These are phyloP conservation scores for Calameuta filiformis DNA, from an alignment of 2,888 invertebrate genomes.

Conservation along the genomic window DNA sequence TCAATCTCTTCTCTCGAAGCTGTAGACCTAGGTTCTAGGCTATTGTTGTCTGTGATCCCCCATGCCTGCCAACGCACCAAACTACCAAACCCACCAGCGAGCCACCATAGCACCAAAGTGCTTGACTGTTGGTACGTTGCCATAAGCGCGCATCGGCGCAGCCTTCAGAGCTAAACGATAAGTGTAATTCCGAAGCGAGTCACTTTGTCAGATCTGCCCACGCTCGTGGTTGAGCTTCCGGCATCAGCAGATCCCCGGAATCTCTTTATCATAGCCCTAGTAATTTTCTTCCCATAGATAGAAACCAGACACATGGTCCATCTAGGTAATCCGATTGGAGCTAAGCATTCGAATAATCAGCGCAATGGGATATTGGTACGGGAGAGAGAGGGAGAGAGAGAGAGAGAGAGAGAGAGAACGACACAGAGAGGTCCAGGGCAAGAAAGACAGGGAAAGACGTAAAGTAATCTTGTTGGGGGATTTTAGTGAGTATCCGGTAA, in stretches of 20 bases:
- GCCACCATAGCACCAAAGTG: too few relatives aligned
- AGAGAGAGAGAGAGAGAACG: too few relatives aligned
- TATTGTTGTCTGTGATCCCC: not conserved
- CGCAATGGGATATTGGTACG: too few relatives aligned
- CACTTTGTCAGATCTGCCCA: not conserved
- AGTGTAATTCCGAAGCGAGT: not conserved
- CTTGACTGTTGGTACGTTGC: too few relatives aligned
- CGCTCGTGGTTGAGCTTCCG: not conserved
- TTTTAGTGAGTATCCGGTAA: slow-evolving; percentile 2
- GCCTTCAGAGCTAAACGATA: not conserved
- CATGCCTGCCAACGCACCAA: not conserved
- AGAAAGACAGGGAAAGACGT: too few relatives aligned
- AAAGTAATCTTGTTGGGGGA: too few relatives aligned
- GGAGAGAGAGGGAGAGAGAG: too few relatives aligned
- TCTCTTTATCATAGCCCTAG: not conserved
- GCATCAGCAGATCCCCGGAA: not conserved
- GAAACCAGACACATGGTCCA: too few relatives aligned
- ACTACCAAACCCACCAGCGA: too few relatives aligned
- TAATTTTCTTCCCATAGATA: not conserved
- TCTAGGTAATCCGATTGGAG: too few relatives aligned
- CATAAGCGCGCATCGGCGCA: not conserved
- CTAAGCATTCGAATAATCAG: not conserved
- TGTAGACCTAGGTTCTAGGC: not conserved
- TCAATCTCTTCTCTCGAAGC: slow-evolving; percentile 49
- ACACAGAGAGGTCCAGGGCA: too few relatives aligned